Evolutionary conservation across 2,113 vertebrate species (phyloP).

Genomic region (Proterorhinus semilunaris): DNA sequence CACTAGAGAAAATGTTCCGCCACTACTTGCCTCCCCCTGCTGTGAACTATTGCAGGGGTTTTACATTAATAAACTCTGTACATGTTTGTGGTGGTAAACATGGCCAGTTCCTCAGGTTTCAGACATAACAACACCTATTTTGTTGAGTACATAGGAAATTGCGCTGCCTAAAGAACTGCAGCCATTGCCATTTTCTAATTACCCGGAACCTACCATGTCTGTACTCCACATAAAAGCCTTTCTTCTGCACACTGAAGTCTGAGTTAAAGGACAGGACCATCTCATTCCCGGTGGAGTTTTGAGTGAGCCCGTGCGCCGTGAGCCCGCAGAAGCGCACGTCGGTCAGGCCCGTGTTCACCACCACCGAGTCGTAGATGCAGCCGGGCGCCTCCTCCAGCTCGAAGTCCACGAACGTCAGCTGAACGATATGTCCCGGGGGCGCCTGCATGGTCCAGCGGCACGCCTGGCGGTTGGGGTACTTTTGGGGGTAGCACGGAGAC

Average conservation of each 20-base stretch:
- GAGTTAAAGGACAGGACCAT: conserved; percentile 90
- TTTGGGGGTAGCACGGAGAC: conserved; percentile 89
- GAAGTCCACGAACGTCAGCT: conserved; percentile 92
- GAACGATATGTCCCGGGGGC: conserved; percentile 88
- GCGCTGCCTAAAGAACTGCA: neutral
- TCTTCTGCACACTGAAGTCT: conserved; percentile 97
- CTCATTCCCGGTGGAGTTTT: conserved; percentile 90
- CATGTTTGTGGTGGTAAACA: no score
- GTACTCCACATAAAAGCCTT: conserved; percentile 83
- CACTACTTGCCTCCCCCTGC: no score
- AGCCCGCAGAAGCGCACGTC: conserved; percentile 86
- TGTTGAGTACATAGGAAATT: no score
- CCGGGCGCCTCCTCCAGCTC: conserved; percentile 91
- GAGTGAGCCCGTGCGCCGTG: conserved; percentile 89
- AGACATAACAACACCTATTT: no score
- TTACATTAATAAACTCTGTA: no score
- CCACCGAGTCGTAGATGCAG: conserved; percentile 91
- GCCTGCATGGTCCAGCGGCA: conserved; percentile 91
- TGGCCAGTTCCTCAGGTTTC: no score
- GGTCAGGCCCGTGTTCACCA: conserved; percentile 82
- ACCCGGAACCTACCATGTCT: conserved; percentile 60
- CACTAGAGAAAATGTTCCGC: no score
- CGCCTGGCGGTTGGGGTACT: conserved; percentile 84
- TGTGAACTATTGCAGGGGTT: no score
- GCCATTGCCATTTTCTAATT: neutral